Evolutionary conservation across 2,888 invertebrate genomes (phyloP).

Genomic region (Melinaea marsaeus): DNA sequence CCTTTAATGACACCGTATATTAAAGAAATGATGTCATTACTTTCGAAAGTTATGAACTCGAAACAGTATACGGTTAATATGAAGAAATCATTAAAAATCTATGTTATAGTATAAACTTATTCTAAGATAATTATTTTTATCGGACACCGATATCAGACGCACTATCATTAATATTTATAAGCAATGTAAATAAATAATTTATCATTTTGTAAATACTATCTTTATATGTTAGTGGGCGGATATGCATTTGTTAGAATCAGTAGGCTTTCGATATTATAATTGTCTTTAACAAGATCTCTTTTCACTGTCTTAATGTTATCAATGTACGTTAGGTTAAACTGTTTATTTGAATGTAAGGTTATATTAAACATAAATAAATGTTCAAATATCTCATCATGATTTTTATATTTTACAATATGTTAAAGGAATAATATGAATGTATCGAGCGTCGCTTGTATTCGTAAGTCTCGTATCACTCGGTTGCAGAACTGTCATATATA

Average conservation of each 20-base stretch:
- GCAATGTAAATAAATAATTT: conserved; percentile 45
- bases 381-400: conserved; percentile 1
- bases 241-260: conserved; percentile 28
- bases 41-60: too few relatives aligned
- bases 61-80: too few relatives aligned
- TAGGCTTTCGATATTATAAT: conserved; percentile 22
- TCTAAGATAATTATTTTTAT: conserved; percentile 7
- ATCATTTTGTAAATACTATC: conserved; percentile 49
- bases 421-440: too few relatives aligned
- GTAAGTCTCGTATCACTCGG: conserved; percentile 3
- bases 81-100: too few relatives aligned
- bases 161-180: conserved; percentile 20
- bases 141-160: conserved; percentile 15
- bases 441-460: not conserved
- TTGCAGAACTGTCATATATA: conserved; percentile 5
- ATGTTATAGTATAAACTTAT: not conserved
- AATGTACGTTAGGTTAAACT: conserved; percentile 8
- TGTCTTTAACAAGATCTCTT: conserved; percentile 21
- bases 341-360: conserved; percentile 7
- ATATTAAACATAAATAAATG: conserved; percentile 9
- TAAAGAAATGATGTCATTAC: too few relatives aligned
- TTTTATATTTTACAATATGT: not conserved
- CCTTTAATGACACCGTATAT: too few relatives aligned
- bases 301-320: conserved; percentile 18
- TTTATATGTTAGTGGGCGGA: conserved; percentile 32